Evolutionary conservation across 2,888 invertebrate genomes (phyloP).

Genomic region (Meloe dianella): DNA sequence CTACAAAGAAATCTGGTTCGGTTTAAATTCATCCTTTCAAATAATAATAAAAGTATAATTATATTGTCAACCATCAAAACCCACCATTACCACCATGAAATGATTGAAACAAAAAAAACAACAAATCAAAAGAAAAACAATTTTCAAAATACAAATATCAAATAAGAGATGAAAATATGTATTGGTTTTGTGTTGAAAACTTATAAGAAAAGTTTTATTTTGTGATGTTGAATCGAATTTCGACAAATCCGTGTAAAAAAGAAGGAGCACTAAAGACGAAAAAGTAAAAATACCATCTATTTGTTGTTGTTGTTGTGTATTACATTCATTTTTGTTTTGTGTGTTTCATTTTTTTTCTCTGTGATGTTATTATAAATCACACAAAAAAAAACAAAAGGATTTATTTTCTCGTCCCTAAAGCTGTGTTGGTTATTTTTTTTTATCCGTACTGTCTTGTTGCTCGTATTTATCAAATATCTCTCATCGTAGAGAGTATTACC

Average conservation of each 20-base stretch:
- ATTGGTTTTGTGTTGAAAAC: background rate
- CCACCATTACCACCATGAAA: background rate
- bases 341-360: background rate
- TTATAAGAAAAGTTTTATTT: background rate
- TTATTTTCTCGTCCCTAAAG: background rate
- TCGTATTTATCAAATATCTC: background rate
- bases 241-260: background rate
- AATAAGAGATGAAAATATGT: slow-evolving; percentile 9
- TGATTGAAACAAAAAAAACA: background rate
- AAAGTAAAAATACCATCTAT: background rate
- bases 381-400: background rate
- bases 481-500: background rate
- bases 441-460: background rate
- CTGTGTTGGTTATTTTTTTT: background rate
- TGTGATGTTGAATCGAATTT: background rate
- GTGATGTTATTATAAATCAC: background rate
- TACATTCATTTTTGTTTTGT: background rate
- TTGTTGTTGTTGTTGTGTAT: background rate
- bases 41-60: background rate
- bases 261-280: background rate
- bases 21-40: background rate
- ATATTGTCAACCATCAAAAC: background rate
- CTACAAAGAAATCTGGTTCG: background rate
- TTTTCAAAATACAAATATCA: background rate
- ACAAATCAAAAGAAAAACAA: slow-evolving; percentile 8